Evolutionary conservation across 2,888 invertebrate genomes (phyloP).

Genomic region (Tachina grossa): DNA sequence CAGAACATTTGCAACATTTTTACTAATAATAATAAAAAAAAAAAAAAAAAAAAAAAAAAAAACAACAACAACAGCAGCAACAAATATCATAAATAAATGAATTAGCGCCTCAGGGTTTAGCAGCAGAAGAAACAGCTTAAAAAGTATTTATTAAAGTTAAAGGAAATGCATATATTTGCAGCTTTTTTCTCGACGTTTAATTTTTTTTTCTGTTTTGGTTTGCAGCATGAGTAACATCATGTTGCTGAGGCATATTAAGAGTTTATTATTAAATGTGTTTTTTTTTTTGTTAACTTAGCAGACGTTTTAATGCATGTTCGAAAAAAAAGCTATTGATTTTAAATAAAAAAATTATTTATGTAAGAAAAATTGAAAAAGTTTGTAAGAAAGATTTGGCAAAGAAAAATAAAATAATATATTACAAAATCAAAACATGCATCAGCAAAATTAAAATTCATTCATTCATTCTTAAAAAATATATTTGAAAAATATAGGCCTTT

Average conservation of each 20-base stretch:
- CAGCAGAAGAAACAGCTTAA: conserved; percentile 21
- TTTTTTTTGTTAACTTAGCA: conserved; percentile 2
- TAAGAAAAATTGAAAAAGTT: too few species aligned
- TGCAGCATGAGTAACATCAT: conserved; percentile 25
- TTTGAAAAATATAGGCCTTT: too few species aligned
- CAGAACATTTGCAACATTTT: conserved; percentile 61
- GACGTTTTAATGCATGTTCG: conserved; percentile 28
- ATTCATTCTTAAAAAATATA: too few species aligned
- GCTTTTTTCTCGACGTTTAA: conserved; percentile 22
- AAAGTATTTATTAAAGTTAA: conserved; percentile 53
- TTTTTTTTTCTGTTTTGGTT: background rate
- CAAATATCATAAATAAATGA: conserved; percentile 71
- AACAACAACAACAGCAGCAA: conserved; percentile 14
- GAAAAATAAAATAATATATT: too few species aligned
- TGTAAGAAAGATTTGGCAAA: too few species aligned
- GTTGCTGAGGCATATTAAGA: conserved; percentile 37
- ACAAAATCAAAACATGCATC: too few species aligned
- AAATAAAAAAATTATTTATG: background rate
- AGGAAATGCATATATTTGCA: conserved; percentile 60
- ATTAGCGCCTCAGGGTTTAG: conserved; percentile 72
- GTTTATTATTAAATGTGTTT: conserved; percentile 15
- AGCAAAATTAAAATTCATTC: too few species aligned
- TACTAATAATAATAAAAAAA: too few species aligned
- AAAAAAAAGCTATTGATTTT: conserved; percentile 17
- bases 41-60: background rate